These are phyloP conservation scores for Psilanteris sp. DNA, from an alignment of 1,140 invertebrate species.

Conservation along the genomic window DNA sequence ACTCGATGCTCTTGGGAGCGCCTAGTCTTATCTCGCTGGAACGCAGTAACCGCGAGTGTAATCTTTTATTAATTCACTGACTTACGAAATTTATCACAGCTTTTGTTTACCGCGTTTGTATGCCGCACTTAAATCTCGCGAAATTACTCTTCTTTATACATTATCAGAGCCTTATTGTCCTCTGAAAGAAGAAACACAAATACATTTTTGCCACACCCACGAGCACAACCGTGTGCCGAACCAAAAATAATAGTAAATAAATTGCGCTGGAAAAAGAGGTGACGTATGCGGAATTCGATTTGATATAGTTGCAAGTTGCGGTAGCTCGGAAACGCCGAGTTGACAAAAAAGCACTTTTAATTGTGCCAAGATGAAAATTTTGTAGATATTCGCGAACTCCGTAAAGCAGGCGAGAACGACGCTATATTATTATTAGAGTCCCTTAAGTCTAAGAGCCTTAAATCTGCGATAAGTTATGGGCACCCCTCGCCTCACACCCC, in stretches of 20 bases:
- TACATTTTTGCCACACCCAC: constrained; percentile 8
- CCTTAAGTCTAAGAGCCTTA: constrained; percentile 81
- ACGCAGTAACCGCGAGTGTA: constrained; percentile 77
- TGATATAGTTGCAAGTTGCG: no score
- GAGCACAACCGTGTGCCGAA: no score
- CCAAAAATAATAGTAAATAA: no score
- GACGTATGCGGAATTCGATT: no score
- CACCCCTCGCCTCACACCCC: constrained; percentile 71
- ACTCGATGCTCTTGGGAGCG: constrained; percentile 70
- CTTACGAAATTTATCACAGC: constrained; percentile 80
- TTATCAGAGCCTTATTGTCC: constrained; percentile 65
- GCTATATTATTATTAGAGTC: constrained; percentile 82
- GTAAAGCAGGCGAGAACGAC: constrained; percentile 64
- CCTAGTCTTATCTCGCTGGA: constrained; percentile 75
- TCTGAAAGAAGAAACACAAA: constrained; percentile 36
- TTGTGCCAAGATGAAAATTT: constrained; percentile 49
- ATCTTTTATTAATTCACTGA: constrained; percentile 81
- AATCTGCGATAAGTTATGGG: constrained; percentile 81
- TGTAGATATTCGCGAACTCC: constrained; percentile 57
- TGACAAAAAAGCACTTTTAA: constrained; percentile 49
- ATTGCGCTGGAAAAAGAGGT: no score
- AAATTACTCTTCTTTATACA: constrained; percentile 70
- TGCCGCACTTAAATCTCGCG: constrained; percentile 73
- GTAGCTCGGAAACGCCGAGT: constrained; percentile 12
- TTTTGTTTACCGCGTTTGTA: constrained; percentile 77